These are phyloP conservation scores for Notechis scutatus DNA, from an alignment of 2,113 vertebrate genomes.

Conservation along the genomic window DNA sequence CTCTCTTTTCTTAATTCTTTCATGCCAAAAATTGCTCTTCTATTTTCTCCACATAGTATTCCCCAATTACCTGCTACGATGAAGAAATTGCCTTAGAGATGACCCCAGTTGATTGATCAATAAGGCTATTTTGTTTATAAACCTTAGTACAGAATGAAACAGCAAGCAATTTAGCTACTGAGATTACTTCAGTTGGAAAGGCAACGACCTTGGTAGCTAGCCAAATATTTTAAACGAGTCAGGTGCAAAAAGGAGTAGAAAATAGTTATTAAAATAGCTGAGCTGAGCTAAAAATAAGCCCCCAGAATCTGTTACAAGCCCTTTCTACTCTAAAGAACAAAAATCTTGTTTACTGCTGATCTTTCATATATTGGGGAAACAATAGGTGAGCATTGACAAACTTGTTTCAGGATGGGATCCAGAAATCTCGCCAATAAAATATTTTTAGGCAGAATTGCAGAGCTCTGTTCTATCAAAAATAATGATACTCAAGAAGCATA, in stretches of 20 bases:
- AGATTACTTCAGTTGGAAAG: not conserved
- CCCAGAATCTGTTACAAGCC: not conserved
- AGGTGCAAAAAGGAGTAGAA: not conserved
- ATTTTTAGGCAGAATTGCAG: not conserved
- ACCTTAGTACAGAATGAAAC: not conserved
- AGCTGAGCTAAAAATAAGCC: not conserved
- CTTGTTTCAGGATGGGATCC: not conserved
- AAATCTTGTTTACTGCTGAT: not conserved
- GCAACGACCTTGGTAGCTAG: not conserved
- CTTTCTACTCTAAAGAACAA: not conserved
- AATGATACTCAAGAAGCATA: not conserved
- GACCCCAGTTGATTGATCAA: not conserved
- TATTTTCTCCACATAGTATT: not conserved
- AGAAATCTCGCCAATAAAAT: not conserved
- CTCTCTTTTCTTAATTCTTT: not conserved
- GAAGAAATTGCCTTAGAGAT: not conserved
- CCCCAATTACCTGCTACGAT: not conserved
- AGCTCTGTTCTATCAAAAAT: not conserved
- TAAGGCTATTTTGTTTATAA: not conserved
- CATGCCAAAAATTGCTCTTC: not conserved
- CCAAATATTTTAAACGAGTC: not conserved
- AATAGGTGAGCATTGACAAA: not conserved
- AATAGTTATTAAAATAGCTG: not conserved
- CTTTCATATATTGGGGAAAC: not conserved
- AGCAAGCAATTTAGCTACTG: not conserved